Percentiles rank a stretch among this genome's conserved stretches.
These are phyloP conservation scores for Standfussiana lucernea DNA, from an alignment of 2,888 invertebrate species.

Conservation along the genomic window DNA sequence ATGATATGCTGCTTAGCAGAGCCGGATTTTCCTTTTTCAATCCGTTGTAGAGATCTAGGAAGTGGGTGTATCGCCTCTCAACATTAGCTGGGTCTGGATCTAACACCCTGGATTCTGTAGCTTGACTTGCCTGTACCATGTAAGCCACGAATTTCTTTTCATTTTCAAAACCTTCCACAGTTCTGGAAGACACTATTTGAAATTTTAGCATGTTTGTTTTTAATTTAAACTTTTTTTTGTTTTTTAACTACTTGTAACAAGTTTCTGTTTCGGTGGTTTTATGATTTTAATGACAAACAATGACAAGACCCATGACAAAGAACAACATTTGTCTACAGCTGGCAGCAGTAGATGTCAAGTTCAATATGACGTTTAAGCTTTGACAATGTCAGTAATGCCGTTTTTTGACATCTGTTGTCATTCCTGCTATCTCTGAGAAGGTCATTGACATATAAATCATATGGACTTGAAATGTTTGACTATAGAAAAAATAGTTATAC, in stretches of 20 bases:
- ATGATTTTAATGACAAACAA: conserved; percentile 40
- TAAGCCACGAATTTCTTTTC: conserved; percentile 94
- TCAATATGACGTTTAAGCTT: conserved; percentile 9
- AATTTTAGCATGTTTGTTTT: conserved; percentile 87
- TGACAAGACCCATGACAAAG: conserved; percentile 25
- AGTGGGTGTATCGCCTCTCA: conserved; percentile 94
- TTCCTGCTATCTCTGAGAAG: background rate
- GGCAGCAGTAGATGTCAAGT: background rate
- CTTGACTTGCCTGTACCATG: conserved; percentile 92
- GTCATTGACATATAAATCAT: no score
- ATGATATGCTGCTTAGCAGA: conserved; percentile 89
- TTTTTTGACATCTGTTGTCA: background rate
- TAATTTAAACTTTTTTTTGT: conserved; percentile 15
- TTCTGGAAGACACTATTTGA: conserved; percentile 93
- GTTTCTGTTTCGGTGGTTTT: conserved; percentile 23
- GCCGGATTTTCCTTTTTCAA: conserved; percentile 91
- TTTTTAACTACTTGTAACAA: background rate
- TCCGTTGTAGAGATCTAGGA: conserved; percentile 91
- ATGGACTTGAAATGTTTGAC: no score
- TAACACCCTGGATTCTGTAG: conserved; percentile 79
- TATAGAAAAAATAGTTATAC: no score
- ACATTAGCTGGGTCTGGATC: conserved; percentile 92
- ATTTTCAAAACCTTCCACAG: conserved; percentile 90
- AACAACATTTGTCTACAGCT: conserved; percentile 3
- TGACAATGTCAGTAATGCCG: background rate